phyloP scores from a whole-genome alignment of 2,113 vertebrate species.

The Vombatus ursinus region DNA sequence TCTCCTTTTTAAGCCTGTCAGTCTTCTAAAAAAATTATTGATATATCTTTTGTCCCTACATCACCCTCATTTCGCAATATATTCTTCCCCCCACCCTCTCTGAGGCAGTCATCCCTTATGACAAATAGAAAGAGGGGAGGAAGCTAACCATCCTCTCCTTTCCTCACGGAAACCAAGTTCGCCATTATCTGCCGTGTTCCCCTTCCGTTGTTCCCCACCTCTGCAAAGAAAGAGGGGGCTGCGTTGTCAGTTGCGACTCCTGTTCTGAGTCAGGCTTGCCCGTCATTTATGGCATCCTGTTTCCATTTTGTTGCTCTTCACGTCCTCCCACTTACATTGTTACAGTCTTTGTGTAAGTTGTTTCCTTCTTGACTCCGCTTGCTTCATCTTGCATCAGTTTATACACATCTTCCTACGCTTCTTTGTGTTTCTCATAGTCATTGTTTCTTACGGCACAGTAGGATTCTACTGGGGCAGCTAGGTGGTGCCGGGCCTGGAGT shows the following conservation, averaged over 20 bases:
- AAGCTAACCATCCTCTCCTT: background rate
- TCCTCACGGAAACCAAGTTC: background rate
- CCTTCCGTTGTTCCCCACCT: background rate
- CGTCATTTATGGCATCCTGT: background rate
- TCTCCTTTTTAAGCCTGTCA: background rate
- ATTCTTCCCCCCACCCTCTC: background rate
- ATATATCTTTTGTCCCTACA: background rate
- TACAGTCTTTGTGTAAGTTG: background rate
- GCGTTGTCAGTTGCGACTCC: background rate
- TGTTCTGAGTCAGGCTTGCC: background rate
- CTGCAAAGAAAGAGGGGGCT: background rate
- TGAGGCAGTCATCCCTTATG: background rate
- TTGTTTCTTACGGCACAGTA: background rate
- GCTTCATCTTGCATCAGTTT: background rate
- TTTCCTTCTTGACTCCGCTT: background rate
- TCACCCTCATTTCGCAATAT: background rate
- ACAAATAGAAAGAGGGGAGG: background rate
- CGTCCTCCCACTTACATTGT: background rate
- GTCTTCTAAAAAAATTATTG: background rate
- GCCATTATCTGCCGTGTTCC: background rate
- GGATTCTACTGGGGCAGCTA: background rate
- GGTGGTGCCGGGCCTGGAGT: too few relatives aligned
- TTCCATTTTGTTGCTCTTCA: background rate
- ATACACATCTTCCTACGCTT: background rate
- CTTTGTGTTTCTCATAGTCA: background rate